These are phyloP conservation scores for Epinotia demarniana DNA, from an alignment of 2,888 invertebrate genomes.

Conservation along the genomic window DNA sequence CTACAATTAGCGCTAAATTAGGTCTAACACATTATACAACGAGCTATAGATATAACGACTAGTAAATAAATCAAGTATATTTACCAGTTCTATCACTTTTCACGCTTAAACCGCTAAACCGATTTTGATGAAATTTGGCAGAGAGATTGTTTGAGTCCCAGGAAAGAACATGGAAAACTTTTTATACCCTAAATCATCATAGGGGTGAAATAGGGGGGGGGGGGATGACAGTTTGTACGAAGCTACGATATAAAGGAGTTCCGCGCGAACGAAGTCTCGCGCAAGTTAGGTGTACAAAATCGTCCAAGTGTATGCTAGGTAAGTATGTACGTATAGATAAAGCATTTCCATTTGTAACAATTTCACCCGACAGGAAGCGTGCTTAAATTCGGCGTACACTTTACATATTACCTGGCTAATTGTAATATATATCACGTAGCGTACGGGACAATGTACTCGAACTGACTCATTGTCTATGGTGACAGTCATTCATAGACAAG, in stretches of 20 bases:
- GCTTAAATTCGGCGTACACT: conserved; percentile 2
- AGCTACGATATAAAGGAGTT: too few species aligned
- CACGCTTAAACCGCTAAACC: too few species aligned
- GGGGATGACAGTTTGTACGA: too few species aligned
- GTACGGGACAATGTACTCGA: conserved; percentile 2
- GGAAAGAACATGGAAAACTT: too few species aligned
- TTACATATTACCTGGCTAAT: neutral
- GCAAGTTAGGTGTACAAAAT: too few species aligned
- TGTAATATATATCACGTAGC: neutral
- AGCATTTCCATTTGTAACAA: neutral
- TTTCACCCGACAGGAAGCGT: conserved; percentile 4
- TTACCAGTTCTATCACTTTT: too few species aligned
- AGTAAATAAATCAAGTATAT: neutral
- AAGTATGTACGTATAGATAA: neutral
- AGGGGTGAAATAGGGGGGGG: too few species aligned
- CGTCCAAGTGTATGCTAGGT: too few species aligned
- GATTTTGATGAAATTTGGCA: too few species aligned
- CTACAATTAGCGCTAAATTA: neutral
- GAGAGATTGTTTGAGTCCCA: too few species aligned
- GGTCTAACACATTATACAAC: conserved; percentile 1
- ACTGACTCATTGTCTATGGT: conserved; percentile 1
- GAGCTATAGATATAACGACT: neutral
- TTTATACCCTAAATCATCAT: too few species aligned
- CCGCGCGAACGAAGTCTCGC: too few species aligned
- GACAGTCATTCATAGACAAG: neutral